Evolutionary conservation across 2,113 vertebrate species (phyloP).

Genomic region (Pipra filicauda): DNA sequence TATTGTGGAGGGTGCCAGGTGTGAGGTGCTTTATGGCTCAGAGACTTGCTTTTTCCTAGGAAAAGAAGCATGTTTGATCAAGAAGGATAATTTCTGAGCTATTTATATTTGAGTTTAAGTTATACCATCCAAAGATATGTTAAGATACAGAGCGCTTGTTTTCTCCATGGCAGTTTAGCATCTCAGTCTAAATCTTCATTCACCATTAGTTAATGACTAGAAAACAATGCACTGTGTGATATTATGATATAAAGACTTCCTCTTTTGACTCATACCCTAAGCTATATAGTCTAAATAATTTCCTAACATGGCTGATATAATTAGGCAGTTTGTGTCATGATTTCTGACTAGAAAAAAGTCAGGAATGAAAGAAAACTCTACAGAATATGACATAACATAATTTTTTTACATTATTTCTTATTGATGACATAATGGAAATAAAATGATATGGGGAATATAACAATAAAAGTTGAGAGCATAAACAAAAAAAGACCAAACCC

Average conservation of each 20-base stretch:
- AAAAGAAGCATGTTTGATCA: neutral
- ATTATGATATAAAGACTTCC: neutral
- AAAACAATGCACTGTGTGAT: neutral
- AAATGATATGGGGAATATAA: neutral
- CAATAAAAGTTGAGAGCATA: neutral
- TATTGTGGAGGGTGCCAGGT: neutral
- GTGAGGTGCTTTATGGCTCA: neutral
- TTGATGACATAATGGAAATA: neutral
- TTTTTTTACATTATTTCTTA: neutral
- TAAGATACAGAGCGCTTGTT: neutral
- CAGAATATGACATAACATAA: neutral
- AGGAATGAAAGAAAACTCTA: neutral
- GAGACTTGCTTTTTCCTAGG: neutral
- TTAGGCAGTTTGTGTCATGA: neutral
- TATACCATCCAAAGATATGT: neutral
- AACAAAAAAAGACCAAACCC: neutral
- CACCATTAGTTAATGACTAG: neutral
- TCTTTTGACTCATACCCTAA: neutral
- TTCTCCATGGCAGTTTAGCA: neutral
- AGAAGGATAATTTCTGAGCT: neutral
- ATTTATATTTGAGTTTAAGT: neutral
- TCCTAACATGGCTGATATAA: neutral
- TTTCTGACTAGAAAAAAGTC: neutral
- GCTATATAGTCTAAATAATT: neutral
- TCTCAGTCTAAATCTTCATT: neutral